Evolutionary conservation across 2,797 vertebrate species (phyloP), one percentile per base, ranked within the genome.

Genomic region (Takifugu rubripes): DNA sequence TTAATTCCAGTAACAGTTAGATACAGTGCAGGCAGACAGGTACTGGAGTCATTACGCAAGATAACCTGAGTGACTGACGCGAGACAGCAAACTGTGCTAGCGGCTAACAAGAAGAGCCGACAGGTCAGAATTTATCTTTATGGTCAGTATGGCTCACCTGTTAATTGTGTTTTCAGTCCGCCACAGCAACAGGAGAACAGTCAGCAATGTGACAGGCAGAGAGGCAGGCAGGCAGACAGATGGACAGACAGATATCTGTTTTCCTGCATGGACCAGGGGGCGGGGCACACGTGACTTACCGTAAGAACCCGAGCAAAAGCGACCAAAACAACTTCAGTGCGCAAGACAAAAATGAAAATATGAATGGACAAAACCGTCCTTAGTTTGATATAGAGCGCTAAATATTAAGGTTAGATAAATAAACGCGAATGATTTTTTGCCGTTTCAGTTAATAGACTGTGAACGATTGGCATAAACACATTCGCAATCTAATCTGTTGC

Each of bases 171-270:
- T 50, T 52, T 26, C 5, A 3, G 17, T 54, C 40, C 26, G 67
- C 57, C 65, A 61, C 70, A 64, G 71, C 44, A 57, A 42, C 79
- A 74, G 71, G 55, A 77, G 57, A 53, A 42, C 62, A 58, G 56
- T 24, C 5, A 0, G 17, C 8, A 21, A 26, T 1, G 0, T 5
- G 14, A 16, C 54, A 1, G 25, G 6, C 12, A 33, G 31, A 8
- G 4, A 29, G 27, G 27, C 4, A 29, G 6, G 27, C 27, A 29
- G 27, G 27, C 27, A 29, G 8, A 8, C 47, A 12, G 46, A 14
- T 8, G 5, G 49, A 29, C 25, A 17, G 2, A 21, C n/a, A 24
- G n/a, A 21, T 9, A 2, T n/a, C 25, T 24, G 2, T 6, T 48
- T 47, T 54, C 64, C 54, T 54, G 54, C 17, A 55, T 24, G n/a